Evolutionary conservation across 37 sponge, comb jelly and placozoan genomes (phyloP), one percentile per base, ranked within the genome.

Genomic region (Chondrosia reniformis): DNA sequence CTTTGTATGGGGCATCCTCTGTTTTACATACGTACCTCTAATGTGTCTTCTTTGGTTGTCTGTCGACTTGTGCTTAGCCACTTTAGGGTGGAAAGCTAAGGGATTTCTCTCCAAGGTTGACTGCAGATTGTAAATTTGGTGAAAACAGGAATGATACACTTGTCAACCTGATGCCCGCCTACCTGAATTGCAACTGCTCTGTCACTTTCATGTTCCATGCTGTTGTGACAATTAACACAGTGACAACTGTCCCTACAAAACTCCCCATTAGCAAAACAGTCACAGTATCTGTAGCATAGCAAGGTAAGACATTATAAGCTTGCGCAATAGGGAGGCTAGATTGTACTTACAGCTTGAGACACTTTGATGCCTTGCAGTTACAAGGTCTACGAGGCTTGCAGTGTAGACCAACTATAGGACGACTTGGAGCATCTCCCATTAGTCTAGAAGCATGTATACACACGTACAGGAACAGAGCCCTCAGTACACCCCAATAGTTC

Each of bases 201-300:
- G 45, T 90, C 97, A 4, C 81, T 87, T 52, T 91, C 94, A 75
- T 89, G 81, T 27, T 91, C 80, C 46, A 97, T 81, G 78, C 83
- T 93, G 79, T 97, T 97, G 65, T 91, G 91, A 63, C 97, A 97
- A 81, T 91, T 93, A 24, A 80, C 81, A 78, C 97, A 97, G 66
- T 97, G 80, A 67, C 97, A 97, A 2, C 36, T 72, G 24, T 89
- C 83, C n/a, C 87, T 81, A 66, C 97, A 97, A 45, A 97, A 97
- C 82, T 97, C 97, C 55, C 97, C 97, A 83, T 97, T 97, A 15
- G 97, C 97, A 90, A 97, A 97, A 67, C 97, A 97, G 74, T 97
- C 97, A 81, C 97, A 97, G 62, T 97, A 94, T 22, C 95, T 94
- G 55, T 22, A 28, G 4, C 17, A 21, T 13, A 28, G 1, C 63